Percentiles rank a stretch among this genome's conserved stretches.
phyloP scores from a whole-genome alignment of 2,888 invertebrate genomes.

The Agonopterix arenella region DNA sequence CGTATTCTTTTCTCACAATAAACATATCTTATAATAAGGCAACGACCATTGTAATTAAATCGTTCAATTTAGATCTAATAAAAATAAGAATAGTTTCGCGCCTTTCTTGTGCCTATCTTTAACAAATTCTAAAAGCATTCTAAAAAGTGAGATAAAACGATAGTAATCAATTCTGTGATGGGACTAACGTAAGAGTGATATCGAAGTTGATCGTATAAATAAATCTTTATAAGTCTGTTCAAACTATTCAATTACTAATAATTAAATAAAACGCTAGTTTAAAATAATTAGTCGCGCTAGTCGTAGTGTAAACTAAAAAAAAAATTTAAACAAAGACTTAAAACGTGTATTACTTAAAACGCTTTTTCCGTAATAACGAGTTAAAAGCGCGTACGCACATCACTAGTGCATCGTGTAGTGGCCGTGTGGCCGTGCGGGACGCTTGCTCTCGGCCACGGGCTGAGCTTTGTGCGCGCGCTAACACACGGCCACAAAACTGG shows the following conservation, averaged over 20 bases:
- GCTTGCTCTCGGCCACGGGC: constrained; percentile 22
- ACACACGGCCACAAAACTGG: constrained; percentile 69
- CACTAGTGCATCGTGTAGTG: constrained; percentile 13
- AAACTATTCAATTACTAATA: constrained; percentile 12
- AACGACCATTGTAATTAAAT: constrained; percentile 47
- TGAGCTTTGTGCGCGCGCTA: constrained; percentile 40
- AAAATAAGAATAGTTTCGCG: constrained; percentile 48
- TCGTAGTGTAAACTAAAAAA: constrained; percentile 25
- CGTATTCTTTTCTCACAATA: constrained; percentile 53
- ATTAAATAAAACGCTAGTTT: constrained; percentile 10
- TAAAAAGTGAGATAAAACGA: constrained; percentile 46
- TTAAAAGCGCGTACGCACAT: constrained; percentile 6
- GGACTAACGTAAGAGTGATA: constrained; percentile 50
- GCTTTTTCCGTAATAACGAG: constrained; percentile 5
- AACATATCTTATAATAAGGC: constrained; percentile 67
- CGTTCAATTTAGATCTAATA: constrained; percentile 46
- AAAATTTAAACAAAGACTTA: constrained; percentile 8
- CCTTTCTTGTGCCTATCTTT: constrained; percentile 71
- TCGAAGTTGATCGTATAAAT: constrained; percentile 48
- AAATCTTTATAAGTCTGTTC: constrained; percentile 21
- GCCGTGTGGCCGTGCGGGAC: constrained; percentile 12
- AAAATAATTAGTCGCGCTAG: constrained; percentile 37
- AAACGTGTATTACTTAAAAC: constrained; percentile 6
- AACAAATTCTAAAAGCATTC: constrained; percentile 54
- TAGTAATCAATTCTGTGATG: constrained; percentile 59